Evolutionary conservation across 2,888 invertebrate genomes (phyloP).

Genomic region (Formica aserva): DNA sequence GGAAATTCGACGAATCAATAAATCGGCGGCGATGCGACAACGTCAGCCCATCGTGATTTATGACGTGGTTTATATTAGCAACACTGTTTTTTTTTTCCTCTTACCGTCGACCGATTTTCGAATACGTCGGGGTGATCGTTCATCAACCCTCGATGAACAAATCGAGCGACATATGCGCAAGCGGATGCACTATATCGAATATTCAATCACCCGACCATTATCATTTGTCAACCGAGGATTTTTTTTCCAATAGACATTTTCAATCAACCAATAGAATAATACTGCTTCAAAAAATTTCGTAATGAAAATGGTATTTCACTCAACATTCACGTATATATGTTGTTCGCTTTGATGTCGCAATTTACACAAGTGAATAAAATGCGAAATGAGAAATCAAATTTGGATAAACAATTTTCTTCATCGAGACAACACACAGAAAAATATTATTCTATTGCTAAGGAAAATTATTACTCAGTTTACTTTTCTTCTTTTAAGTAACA

Average conservation of each 20-base stretch:
- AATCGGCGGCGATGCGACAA: constrained; percentile 57
- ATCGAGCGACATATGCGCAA: constrained; percentile 3
- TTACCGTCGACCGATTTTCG: constrained; percentile 2
- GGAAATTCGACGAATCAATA: constrained; percentile 73
- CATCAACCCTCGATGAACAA: constrained; percentile 21
- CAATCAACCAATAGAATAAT: neutral
- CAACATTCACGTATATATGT: neutral
- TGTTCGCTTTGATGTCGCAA: neutral
- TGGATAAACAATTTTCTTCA: neutral
- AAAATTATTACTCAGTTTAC: no score
- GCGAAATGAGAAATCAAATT: neutral
- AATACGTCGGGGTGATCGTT: constrained; percentile 22
- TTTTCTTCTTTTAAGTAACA: no score
- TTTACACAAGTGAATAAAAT: neutral
- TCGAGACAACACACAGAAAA: neutral
- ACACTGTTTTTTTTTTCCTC: constrained; percentile 41
- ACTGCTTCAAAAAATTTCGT: neutral
- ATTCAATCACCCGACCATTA: neutral
- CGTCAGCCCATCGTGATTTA: constrained; percentile 67
- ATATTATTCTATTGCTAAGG: no score
- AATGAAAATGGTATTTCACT: neutral
- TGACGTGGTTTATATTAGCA: constrained; percentile 64
- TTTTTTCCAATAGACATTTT: neutral
- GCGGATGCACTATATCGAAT: constrained; percentile 15
- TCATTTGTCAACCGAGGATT: constrained; percentile 34